These are phyloP conservation scores for Mesocricetus auratus DNA, from an alignment of 2,113 vertebrate genomes.

Conservation along the genomic window DNA sequence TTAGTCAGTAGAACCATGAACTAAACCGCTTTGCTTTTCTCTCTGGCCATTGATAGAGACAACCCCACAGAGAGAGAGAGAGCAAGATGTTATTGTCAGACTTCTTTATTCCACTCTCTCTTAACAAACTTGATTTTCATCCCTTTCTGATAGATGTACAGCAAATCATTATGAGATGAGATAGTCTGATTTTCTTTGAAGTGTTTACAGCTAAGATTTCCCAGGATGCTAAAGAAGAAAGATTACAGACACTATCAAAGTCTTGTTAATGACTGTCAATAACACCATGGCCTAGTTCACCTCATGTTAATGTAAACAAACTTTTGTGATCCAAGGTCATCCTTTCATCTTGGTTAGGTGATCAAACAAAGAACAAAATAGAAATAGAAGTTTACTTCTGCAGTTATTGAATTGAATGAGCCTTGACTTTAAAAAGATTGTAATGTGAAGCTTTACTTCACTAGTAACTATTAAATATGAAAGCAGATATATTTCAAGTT, in stretches of 20 bases:
- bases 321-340: constrained; percentile 54
- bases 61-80: neutral
- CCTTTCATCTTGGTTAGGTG: constrained; percentile 56
- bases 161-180: constrained; percentile 55
- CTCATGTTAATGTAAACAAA: constrained; percentile 71
- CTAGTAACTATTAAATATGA: neutral
- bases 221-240: constrained; percentile 55
- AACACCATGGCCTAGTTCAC: constrained; percentile 56
- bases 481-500: neutral
- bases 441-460: neutral
- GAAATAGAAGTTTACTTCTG: constrained; percentile 20
- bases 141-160: constrained; percentile 34
- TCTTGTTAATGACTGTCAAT: constrained; percentile 67
- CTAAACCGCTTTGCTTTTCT: neutral
- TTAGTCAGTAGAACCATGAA: neutral
- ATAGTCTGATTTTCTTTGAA: constrained; percentile 60
- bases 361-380: neutral
- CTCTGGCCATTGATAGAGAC: neutral
- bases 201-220: constrained; percentile 65
- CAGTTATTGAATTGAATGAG: neutral
- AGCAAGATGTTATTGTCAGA: neutral
- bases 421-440: neutral
- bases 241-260: constrained; percentile 64
- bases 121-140: neutral
- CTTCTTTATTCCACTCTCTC: neutral